phyloP scores from a whole-genome alignment of 2,888 invertebrate genomes.

The Cacoxenus indagator region DNA sequence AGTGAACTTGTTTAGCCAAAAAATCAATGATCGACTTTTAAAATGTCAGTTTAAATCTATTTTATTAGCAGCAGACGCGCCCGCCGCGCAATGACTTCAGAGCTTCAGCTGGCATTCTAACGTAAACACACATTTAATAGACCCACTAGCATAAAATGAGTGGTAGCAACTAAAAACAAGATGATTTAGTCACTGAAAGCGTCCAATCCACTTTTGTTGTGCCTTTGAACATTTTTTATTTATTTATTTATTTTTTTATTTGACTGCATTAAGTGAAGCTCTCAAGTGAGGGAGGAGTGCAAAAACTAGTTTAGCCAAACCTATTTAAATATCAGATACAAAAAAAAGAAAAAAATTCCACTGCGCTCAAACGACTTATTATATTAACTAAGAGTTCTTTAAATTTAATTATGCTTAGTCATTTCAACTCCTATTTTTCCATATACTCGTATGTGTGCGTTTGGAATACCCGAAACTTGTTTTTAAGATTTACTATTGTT shows the following conservation, averaged over 20 bases:
- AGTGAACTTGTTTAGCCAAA: background rate
- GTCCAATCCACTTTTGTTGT: background rate
- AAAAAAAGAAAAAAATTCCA: background rate
- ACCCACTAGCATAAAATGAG: background rate
- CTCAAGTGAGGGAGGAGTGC: background rate
- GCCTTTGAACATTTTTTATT: background rate
- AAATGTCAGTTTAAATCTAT: conserved; percentile 33
- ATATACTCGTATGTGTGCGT: background rate
- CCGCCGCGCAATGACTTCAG: conserved; percentile 15
- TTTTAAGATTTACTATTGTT: background rate
- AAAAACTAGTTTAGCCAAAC: background rate
- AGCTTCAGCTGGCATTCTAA: background rate
- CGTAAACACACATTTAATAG: background rate
- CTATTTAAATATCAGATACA: background rate
- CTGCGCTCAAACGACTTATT: background rate
- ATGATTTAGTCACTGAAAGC: background rate
- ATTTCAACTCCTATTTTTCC: background rate
- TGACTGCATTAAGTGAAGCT: background rate
- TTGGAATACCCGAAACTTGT: background rate
- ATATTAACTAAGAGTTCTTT: background rate
- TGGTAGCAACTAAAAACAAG: background rate
- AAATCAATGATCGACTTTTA: conserved; percentile 21
- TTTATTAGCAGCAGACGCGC: background rate
- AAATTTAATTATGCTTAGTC: background rate
- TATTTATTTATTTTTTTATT: no score